Percentiles rank a stretch among this genome's conserved stretches.
Evolutionary conservation across 2,888 invertebrate species (phyloP).

Genomic region (Agriopis aurantiaria): DNA sequence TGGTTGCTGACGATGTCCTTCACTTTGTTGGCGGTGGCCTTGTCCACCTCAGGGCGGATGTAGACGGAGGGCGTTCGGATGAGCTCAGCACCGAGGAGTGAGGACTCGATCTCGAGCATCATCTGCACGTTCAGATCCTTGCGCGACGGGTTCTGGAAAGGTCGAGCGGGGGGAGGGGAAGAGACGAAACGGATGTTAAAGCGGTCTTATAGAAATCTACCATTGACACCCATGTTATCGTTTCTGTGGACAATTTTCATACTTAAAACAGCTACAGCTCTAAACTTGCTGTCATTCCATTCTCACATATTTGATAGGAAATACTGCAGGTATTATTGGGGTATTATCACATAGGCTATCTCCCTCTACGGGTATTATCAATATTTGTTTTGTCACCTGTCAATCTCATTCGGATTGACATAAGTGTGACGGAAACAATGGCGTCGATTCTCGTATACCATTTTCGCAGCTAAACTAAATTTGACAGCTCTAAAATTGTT

Average conservation of each 20-base stretch:
- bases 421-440: too few relatives aligned
- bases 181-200: slow-evolving; percentile 55
- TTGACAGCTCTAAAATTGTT: background rate
- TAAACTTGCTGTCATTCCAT: background rate
- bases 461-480: background rate
- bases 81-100: slow-evolving; percentile 93
- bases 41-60: slow-evolving; percentile 94
- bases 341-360: too few relatives aligned
- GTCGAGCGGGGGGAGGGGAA: slow-evolving; percentile 53
- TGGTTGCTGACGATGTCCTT: slow-evolving; percentile 96
- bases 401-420: too few relatives aligned
- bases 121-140: slow-evolving; percentile 97
- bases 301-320: background rate
- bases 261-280: background rate
- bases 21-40: slow-evolving; percentile 91
- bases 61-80: slow-evolving; percentile 92
- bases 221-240: background rate
- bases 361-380: too few relatives aligned
- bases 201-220: background rate
- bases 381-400: too few relatives aligned
- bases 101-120: slow-evolving; percentile 95
- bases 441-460: background rate
- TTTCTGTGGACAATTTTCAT: background rate
- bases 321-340: too few relatives aligned
- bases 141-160: slow-evolving; percentile 93